Percentiles rank a stretch among this genome's conserved stretches.
Conservation (phyloP, 2,113 vertebrate species). For the Thinocorus orbignyianus region DNA sequence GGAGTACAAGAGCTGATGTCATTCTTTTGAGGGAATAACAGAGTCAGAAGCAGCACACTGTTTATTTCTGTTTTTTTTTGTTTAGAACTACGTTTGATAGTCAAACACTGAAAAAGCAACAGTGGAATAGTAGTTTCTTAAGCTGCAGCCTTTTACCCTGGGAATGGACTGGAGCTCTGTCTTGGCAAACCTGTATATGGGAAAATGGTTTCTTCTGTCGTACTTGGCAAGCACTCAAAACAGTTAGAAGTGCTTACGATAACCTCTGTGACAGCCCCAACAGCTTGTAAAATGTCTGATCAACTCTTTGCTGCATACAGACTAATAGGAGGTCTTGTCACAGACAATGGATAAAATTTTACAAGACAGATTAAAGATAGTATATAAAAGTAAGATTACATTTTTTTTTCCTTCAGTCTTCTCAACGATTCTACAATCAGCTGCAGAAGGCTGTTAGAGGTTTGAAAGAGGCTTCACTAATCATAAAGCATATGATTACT, state of each 20-base stretch:
- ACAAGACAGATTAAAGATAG: constrained; percentile 36
- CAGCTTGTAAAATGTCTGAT: constrained; percentile 49
- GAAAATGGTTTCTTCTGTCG: constrained; percentile 34
- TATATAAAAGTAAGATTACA: constrained; percentile 15
- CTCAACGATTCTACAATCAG: constrained; percentile 16
- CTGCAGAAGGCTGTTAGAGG: constrained; percentile 38
- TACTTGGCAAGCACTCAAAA: constrained; percentile 25
- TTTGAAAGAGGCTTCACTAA: constrained; percentile 53
- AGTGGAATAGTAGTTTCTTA: neutral
- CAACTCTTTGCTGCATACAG: neutral
- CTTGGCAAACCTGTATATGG: neutral
- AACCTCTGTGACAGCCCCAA: constrained; percentile 7
- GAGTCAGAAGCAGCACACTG: neutral
- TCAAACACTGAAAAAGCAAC: neutral
- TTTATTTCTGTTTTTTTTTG: neutral
- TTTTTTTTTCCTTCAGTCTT: constrained; percentile 10
- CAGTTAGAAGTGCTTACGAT: neutral
- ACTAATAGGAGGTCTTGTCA: constrained; percentile 40
- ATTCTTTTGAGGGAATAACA: neutral
- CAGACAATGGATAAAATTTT: constrained; percentile 51
- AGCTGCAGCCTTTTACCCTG: neutral
- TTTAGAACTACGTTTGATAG: neutral
- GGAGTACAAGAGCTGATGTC: neutral
- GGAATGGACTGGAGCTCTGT: neutral
- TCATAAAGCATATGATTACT: constrained; percentile 58